Conservation (phyloP, 2,888 invertebrate species). For the Arctia plantaginis region DNA sequence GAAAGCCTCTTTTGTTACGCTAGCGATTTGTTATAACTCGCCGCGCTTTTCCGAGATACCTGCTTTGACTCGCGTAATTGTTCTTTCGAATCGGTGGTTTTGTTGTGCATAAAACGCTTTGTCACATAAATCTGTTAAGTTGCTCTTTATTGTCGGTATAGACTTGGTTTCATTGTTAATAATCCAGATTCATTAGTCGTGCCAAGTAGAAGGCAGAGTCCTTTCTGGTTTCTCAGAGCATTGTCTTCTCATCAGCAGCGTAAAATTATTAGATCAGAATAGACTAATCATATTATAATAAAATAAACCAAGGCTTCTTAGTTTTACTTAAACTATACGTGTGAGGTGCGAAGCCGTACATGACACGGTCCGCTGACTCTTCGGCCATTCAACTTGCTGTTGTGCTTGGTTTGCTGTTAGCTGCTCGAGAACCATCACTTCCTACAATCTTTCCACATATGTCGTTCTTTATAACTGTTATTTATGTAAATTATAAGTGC, state of each 20-base stretch:
- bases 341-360: conserved; percentile 70
- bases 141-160: conserved; percentile 65
- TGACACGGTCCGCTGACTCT: conserved; percentile 74
- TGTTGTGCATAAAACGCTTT: conserved; percentile 84
- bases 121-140: conserved; percentile 82
- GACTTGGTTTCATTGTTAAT: conserved; percentile 73
- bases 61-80: conserved; percentile 84
- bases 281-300: conserved; percentile 14
- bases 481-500: neutral
- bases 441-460: conserved; percentile 68
- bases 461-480: conserved; percentile 39
- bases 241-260: conserved; percentile 3
- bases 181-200: conserved; percentile 73
- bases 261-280: neutral
- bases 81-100: conserved; percentile 83
- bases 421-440: conserved; percentile 77
- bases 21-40: conserved; percentile 84
- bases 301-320: too few relatives aligned
- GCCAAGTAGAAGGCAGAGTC: conserved; percentile 44
- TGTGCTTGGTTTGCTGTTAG: conserved; percentile 73
- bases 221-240: conserved; percentile 15
- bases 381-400: conserved; percentile 81
- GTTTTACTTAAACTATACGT: conserved; percentile 37
- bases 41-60: conserved; percentile 80
- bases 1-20: conserved; percentile 85